These are phyloP conservation scores for Galeopterus variegatus DNA, from an alignment of 2,113 vertebrate species.

Conservation along the genomic window DNA sequence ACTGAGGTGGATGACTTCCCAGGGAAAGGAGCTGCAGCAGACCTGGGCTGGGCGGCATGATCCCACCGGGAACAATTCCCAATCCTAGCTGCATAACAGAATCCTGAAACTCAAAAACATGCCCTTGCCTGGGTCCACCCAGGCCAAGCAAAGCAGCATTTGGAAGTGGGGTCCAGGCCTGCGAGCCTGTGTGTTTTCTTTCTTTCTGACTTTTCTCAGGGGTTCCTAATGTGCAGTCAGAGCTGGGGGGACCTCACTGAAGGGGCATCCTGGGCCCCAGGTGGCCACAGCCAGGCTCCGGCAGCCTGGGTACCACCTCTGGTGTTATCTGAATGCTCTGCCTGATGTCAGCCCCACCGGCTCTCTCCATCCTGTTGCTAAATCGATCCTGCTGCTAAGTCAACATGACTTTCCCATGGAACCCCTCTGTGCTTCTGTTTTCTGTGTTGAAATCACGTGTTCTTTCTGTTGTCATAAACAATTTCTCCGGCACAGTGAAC, in stretches of 20 bases:
- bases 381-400: constrained; percentile 31
- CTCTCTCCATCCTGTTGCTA: constrained; percentile 18
- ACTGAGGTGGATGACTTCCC: neutral
- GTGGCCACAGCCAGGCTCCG: fast-evolving
- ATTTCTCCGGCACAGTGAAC: neutral
- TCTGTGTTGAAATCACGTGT: neutral
- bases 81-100: neutral
- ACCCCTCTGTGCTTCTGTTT: neutral
- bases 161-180: neutral
- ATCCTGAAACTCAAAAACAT: neutral
- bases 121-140: too few relatives aligned
- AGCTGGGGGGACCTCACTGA: fast-evolving
- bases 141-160: neutral
- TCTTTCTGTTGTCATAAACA: constrained; percentile 32
- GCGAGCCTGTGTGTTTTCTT: fast-evolving
- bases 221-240: too few relatives aligned
- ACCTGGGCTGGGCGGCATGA: neutral
- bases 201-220: neutral
- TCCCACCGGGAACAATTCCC: neutral
- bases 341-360: neutral
- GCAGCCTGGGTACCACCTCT: neutral
- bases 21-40: neutral
- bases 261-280: neutral
- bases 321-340: fast-evolving
- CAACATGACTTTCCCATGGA: neutral